A percentile compares a stretch with the other conserved stretches of the same genome.
Conservation (phyloP, 1,140 invertebrate species). For the Aphis gossypii region DNA sequence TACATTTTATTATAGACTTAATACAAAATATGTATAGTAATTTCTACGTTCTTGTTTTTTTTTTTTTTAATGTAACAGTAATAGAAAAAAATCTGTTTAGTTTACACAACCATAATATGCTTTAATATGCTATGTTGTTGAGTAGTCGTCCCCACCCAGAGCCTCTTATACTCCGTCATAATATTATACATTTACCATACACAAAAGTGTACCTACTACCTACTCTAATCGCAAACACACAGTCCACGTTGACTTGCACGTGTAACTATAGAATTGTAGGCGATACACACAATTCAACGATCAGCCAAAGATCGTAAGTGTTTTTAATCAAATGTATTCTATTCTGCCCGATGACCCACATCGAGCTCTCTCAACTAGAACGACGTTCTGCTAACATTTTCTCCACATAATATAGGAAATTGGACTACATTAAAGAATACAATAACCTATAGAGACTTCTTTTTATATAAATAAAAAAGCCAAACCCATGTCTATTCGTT, state of each 20-base stretch:
- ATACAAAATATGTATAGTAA: not conserved
- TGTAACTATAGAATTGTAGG: constrained; percentile 3
- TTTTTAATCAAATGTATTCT: constrained; percentile 36
- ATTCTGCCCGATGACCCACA: constrained; percentile 34
- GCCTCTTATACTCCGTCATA: not conserved
- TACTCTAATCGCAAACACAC: constrained; percentile 22
- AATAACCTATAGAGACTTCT: constrained; percentile 11
- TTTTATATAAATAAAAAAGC: constrained; percentile 7
- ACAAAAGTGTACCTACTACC: not conserved
- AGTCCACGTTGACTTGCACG: constrained; percentile 35
- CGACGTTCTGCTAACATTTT: constrained; percentile 23
- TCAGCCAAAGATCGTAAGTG: not conserved
- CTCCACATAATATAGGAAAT: not conserved
- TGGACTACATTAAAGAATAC: constrained; percentile 29
- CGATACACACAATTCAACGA: constrained; percentile 13
- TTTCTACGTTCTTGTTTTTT: not conserved
- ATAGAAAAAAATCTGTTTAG: not conserved
- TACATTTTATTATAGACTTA: not conserved
- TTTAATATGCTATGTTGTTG: not conserved
- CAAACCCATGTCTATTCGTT: constrained; percentile 30
- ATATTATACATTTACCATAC: not conserved
- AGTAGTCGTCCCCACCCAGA: not conserved
- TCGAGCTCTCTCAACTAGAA: constrained; percentile 26
- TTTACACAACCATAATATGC: not conserved
- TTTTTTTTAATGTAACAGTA: not conserved